Evolutionary conservation across 2,888 invertebrate genomes (phyloP).

Genomic region (Sminthurinus aureus): DNA sequence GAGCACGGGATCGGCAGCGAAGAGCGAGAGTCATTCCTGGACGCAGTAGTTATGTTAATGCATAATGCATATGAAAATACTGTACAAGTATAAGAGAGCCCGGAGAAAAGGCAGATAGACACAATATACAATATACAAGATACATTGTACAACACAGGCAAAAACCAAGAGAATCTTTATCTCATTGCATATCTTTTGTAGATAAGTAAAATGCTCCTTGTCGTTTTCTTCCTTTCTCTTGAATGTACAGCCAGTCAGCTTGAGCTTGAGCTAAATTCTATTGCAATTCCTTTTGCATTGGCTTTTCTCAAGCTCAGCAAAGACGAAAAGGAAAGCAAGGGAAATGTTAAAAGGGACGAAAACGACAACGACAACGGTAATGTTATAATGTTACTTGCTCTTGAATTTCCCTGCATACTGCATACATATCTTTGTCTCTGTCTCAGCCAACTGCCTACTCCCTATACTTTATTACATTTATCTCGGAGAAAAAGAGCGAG

Average conservation of each 20-base stretch:
- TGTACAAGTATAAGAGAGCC: neutral
- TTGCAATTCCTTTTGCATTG: too few relatives aligned
- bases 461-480: neutral
- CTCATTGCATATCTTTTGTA: slow-evolving; percentile 1
- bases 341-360: too few relatives aligned
- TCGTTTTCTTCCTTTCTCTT: neutral
- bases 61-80: slow-evolving; percentile 17
- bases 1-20: neutral
- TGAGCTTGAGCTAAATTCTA: too few relatives aligned
- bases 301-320: too few relatives aligned
- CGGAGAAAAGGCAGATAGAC: neutral
- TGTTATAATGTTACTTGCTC: too few relatives aligned
- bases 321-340: too few relatives aligned
- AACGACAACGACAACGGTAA: too few relatives aligned
- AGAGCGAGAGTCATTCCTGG: neutral
- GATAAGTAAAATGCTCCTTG: neutral
- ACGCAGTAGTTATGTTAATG: slow-evolving; percentile 24
- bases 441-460: neutral
- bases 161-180: slow-evolving; percentile 2
- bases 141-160: neutral
- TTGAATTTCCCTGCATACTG: too few relatives aligned
- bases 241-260: too few relatives aligned
- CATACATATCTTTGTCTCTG: neutral
- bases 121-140: neutral
- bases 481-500: neutral